Evolutionary conservation across 2,797 vertebrate species (phyloP).

Genomic region (Xenopus petersii): DNA sequence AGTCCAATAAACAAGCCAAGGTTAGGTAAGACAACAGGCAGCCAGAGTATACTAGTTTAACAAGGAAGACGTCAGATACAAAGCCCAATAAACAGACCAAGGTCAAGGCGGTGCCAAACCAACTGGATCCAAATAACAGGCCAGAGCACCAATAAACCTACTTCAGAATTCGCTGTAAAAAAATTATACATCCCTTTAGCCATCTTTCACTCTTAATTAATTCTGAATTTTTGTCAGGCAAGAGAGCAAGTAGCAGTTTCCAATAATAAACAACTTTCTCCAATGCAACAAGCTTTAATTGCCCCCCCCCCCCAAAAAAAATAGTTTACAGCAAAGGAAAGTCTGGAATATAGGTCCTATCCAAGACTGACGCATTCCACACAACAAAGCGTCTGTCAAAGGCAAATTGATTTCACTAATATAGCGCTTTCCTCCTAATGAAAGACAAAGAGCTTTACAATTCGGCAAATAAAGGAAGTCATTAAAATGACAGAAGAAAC

Average conservation of each 20-base stretch:
- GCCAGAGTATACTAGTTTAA: too few species aligned
- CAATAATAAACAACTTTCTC: not conserved
- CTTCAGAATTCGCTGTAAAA: too few species aligned
- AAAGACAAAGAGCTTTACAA: slow-evolving; percentile 5
- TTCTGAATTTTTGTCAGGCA: not conserved
- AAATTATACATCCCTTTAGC: too few species aligned
- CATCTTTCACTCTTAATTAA: too few species aligned
- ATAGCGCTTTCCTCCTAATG: not conserved
- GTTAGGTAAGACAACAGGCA: too few species aligned
- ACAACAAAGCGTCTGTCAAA: slow-evolving; percentile 1
- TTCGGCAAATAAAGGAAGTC: not conserved
- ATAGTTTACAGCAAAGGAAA: not conserved
- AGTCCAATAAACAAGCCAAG: too few species aligned
- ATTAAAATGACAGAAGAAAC: not conserved
- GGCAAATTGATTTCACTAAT: not conserved
- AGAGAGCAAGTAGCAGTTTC: slow-evolving; percentile 1
- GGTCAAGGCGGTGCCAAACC: too few species aligned
- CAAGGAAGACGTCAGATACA: too few species aligned
- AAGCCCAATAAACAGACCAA: too few species aligned
- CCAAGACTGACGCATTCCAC: not conserved
- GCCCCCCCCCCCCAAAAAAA: not conserved
- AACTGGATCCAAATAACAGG: too few species aligned
- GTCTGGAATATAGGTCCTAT: not conserved
- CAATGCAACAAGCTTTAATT: not conserved
- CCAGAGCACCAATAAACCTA: too few species aligned